phyloP scores from a whole-genome alignment of 2,113 vertebrate genomes.

The Callithrix jacchus region DNA sequence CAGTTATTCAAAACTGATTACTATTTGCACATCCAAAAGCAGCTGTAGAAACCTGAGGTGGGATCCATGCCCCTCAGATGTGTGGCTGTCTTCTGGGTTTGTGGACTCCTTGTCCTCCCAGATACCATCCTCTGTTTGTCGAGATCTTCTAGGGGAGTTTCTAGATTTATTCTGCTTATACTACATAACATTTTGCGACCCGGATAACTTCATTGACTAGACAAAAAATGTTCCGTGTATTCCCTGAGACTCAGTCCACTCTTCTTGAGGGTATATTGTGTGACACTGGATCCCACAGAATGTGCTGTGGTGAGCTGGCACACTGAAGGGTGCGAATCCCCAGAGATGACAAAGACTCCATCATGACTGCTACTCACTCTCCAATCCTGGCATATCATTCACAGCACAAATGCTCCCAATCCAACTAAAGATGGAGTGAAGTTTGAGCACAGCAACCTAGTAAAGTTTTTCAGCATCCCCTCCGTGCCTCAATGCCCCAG shows the following conservation, averaged over 20 bases:
- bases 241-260: neutral
- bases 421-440: neutral
- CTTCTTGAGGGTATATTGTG: neutral
- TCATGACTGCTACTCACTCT: neutral
- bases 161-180: neutral
- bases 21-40: neutral
- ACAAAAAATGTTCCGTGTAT: neutral
- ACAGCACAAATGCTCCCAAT: neutral
- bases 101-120: too few relatives aligned
- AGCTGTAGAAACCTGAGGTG: neutral
- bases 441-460: neutral
- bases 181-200: neutral
- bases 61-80: rapidly evolving
- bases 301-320: neutral
- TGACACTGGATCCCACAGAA: neutral
- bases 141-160: neutral
- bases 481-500: rapidly evolving
- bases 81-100: neutral
- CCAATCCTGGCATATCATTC: neutral
- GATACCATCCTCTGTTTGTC: neutral
- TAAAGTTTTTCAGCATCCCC: neutral
- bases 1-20: too few relatives aligned
- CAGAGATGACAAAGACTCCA: neutral
- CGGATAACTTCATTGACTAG: neutral
- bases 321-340: too few relatives aligned